Base-by-base conservation (phyloP, 2,797 vertebrate genomes). In the Dryobates pubescens region DNA sequence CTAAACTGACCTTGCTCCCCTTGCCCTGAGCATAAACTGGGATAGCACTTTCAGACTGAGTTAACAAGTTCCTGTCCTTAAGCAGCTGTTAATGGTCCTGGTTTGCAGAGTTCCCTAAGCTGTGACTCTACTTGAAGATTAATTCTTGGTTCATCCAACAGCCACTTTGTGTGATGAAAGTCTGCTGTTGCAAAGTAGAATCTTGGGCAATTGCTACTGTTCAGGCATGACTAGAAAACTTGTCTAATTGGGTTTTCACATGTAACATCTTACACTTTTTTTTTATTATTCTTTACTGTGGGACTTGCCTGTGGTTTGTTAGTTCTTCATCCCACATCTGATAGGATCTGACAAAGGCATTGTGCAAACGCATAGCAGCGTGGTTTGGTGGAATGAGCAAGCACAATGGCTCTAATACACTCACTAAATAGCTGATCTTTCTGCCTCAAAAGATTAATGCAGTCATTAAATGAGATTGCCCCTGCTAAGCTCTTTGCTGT, bases 391-490 rank as follows among this genome's bases (percentile, higher is more conserved):
- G 83, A 92, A 85, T 85, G 92, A 92, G 62, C 91, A 94, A 79
- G 57, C 88, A 96, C 86, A 95, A 91, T 89, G 74, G 76, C 38
- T 62, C 61, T 88, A 86, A 71, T 67, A 65, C 30, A 13, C 29
- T 85, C 73, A 82, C 65, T 80, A 61, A 95, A 64, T 65, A 80
- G 82, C 71, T 88, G 68, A 71, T 81, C 68, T 88, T 85, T 94
- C 89, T 90, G 95, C 88, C 81, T 96, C 81, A 73, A 86, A 76
- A 85, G 75, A 94, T 85, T 68, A 91, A 74, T 94, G 91, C 56
- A 65, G 75, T 76, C 77, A 63, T 49, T 96, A 86, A 94, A 95
- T 94, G 93, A 95, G 92, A 56, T 83, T 92, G 64, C 77, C 88
- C 63, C 64, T 65, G n/a, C 78, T 92, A 87, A 82, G 49, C 77